Conservation (phyloP, 2,797 vertebrate species). For the Caiman crocodilus region DNA sequence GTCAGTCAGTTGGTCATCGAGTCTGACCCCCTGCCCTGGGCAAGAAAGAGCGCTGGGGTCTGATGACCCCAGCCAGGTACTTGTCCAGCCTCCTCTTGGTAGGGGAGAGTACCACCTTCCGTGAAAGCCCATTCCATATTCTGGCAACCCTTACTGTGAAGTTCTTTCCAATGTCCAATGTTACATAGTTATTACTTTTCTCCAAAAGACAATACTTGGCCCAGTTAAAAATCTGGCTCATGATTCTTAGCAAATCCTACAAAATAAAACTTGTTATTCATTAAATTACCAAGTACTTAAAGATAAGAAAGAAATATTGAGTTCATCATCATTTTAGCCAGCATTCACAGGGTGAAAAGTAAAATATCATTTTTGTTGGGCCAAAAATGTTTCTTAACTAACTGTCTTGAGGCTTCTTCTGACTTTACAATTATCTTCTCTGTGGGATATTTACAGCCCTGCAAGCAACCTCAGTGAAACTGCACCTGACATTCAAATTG, state of each 20-base stretch:
- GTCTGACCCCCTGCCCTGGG: no score
- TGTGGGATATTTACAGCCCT: slow-evolving; percentile 33
- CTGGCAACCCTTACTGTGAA: no score
- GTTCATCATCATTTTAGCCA: slow-evolving; percentile 33
- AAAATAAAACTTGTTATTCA: neutral
- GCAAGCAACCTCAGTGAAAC: slow-evolving; percentile 44
- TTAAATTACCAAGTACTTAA: neutral
- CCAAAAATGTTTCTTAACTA: slow-evolving; percentile 33
- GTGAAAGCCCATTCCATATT: no score
- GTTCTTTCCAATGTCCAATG: no score
- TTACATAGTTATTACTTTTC: neutral
- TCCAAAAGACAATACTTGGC: neutral
- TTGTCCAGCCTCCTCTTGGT: no score
- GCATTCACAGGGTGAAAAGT: slow-evolving; percentile 52
- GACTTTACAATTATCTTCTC: slow-evolving; percentile 69
- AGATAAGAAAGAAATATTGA: slow-evolving; percentile 10
- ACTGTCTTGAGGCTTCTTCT: slow-evolving; percentile 58
- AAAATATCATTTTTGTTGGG: slow-evolving; percentile 64
- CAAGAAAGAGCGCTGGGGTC: no score
- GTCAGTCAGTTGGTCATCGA: no score
- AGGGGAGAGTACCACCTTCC: no score
- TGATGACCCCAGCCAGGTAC: no score
- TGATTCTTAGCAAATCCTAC: neutral
- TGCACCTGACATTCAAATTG: slow-evolving; percentile 58
- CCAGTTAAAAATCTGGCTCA: neutral